phyloP scores from a whole-genome alignment of 2,888 invertebrate species.

The Plagiodera versicolora region DNA sequence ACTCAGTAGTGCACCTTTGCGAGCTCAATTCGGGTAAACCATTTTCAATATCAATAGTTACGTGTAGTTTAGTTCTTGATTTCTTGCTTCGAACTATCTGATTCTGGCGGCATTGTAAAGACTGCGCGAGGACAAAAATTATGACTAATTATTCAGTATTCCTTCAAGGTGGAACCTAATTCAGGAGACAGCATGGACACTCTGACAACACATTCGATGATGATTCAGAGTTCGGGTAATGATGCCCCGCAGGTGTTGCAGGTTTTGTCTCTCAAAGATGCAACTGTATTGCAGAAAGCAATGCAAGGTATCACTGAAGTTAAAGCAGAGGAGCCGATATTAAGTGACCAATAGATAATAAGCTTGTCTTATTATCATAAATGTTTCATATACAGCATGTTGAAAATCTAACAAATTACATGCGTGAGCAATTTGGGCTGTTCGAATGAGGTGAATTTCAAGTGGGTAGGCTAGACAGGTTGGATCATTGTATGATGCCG shows the following conservation, averaged over 20 bases:
- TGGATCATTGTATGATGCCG: not conserved
- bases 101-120: not conserved
- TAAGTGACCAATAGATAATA: conserved; percentile 53
- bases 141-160: conserved; percentile 4
- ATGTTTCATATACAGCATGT: conserved; percentile 15
- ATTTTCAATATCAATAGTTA: too few species aligned
- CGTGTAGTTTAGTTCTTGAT: too few species aligned
- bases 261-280: conserved; percentile 84
- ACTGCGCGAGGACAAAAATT: not conserved
- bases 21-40: too few species aligned
- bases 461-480: not conserved
- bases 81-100: not conserved
- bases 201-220: conserved; percentile 77
- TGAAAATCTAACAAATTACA: not conserved
- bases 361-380: conserved; percentile 23
- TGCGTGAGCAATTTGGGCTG: conserved; percentile 9
- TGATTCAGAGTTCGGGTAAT: conserved; percentile 70
- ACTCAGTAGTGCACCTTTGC: too few species aligned
- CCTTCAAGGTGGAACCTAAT: conserved; percentile 70
- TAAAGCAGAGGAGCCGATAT: conserved; percentile 69
- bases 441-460: not conserved
- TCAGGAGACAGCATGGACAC: conserved; percentile 74
- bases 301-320: conserved; percentile 73
- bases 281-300: conserved; percentile 77
- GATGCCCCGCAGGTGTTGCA: conserved; percentile 80